Conservation (phyloP, 2,797 vertebrate genomes). For the Basileuterus tristriatus region DNA sequence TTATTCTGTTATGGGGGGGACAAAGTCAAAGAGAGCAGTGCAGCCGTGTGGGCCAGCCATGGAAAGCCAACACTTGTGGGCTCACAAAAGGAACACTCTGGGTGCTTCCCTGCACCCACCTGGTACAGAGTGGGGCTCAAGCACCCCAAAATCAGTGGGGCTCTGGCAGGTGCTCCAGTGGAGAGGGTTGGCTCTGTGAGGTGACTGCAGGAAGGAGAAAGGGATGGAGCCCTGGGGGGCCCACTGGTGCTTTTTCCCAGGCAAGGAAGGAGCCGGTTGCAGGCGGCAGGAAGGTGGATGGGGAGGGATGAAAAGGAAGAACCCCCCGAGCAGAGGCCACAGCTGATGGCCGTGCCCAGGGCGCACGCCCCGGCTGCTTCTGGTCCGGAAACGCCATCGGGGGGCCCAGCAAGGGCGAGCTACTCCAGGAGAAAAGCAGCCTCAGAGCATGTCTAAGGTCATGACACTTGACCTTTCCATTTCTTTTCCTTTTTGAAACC, state of each 20-base stretch:
- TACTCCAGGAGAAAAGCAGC: conserved; percentile 25
- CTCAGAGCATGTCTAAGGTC: conserved; percentile 55
- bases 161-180: not conserved
- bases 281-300: not conserved
- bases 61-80: not conserved
- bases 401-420: conserved; percentile 34
- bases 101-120: no score
- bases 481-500: conserved; percentile 71
- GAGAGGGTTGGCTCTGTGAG: rapidly evolving
- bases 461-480: conserved; percentile 50
- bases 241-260: not conserved
- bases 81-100: rapidly evolving
- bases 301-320: not conserved
- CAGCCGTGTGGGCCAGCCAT: rapidly evolving
- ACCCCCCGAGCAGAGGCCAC: not conserved
- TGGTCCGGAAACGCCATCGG: conserved; percentile 25
- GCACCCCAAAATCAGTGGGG: not conserved
- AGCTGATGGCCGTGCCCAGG: conserved; percentile 20
- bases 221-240: not conserved
- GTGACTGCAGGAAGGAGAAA: rapidly evolving
- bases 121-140: rapidly evolving
- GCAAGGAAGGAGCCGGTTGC: not conserved
- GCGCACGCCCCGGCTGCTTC: not conserved
- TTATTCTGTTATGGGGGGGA: not conserved
- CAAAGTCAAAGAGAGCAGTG: not conserved